phyloP scores from a whole-genome alignment of 1,140 invertebrate genomes.

The Drosophila bifasciata region DNA sequence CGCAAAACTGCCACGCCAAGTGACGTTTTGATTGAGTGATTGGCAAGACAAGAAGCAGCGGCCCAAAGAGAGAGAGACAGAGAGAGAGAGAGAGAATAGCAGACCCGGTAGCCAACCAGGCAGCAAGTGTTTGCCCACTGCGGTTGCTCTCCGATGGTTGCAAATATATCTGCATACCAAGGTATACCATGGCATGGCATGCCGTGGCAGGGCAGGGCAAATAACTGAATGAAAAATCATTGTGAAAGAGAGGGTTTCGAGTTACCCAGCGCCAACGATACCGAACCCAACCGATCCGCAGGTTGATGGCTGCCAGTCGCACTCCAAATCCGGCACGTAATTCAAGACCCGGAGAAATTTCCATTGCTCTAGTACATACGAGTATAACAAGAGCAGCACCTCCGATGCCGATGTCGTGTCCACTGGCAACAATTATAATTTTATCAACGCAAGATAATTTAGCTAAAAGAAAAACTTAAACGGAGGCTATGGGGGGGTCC shows the following conservation, averaged over 20 bases:
- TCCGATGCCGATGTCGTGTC: constrained; percentile 32
- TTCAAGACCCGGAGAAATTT: constrained; percentile 75
- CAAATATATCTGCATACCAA: constrained; percentile 81
- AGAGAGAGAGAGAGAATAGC: not conserved
- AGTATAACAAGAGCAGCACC: constrained; percentile 23
- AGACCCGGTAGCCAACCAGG: constrained; percentile 71
- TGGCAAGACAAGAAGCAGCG: constrained; percentile 76
- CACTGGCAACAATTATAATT: constrained; percentile 70
- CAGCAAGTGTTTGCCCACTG: constrained; percentile 79
- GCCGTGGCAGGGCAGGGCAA: constrained; percentile 14
- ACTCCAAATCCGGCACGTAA: constrained; percentile 75
- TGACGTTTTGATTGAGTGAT: constrained; percentile 84
- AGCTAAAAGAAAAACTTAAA: constrained; percentile 52
- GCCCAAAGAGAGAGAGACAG: constrained; percentile 8
- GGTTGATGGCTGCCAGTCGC: constrained; percentile 50
- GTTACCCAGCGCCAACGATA: constrained; percentile 62
- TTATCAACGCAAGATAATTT: constrained; percentile 72
- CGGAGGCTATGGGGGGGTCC: constrained; percentile 17
- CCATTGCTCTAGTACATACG: constrained; percentile 57
- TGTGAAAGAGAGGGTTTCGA: constrained; percentile 80
- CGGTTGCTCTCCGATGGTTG: constrained; percentile 64
- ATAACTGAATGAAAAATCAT: constrained; percentile 78
- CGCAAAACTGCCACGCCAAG: constrained; percentile 82
- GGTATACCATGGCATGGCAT: constrained; percentile 15
- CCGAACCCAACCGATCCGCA: not conserved